Conservation (phyloP, 1,140 invertebrate species). For the Popillia japonica region DNA sequence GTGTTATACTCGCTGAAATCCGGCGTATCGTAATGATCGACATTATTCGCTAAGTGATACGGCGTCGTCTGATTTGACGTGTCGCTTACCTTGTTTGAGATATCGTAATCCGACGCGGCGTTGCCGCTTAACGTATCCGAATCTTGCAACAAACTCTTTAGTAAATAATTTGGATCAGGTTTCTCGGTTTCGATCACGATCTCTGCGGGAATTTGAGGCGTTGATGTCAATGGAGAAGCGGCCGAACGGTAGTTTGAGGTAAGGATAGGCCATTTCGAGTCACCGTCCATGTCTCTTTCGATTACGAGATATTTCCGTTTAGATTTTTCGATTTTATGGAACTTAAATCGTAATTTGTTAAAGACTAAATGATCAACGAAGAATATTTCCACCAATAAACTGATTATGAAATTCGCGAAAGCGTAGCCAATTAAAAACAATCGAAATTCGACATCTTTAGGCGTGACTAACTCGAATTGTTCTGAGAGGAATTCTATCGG, state of each 20-base stretch:
- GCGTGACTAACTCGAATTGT: conserved; percentile 73
- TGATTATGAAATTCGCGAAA: conserved; percentile 67
- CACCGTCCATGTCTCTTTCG: conserved; percentile 66
- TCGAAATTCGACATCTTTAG: conserved; percentile 70
- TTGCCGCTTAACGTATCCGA: neutral
- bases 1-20: conserved; percentile 32
- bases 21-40: conserved; percentile 22
- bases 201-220: conserved; percentile 60
- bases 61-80: conserved; percentile 18
- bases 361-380: conserved; percentile 70
- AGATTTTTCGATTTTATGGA: conserved; percentile 67
- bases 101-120: neutral
- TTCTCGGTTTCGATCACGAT: conserved; percentile 59
- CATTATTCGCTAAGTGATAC: neutral
- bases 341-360: conserved; percentile 64
- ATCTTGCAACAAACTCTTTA: conserved; percentile 21
- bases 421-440: conserved; percentile 69
- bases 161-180: conserved; percentile 1
- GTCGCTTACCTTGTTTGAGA: conserved; percentile 30
- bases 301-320: conserved; percentile 69
- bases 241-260: conserved; percentile 58
- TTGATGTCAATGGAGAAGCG: conserved; percentile 53
- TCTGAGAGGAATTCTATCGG: conserved; percentile 71
- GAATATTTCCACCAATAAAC: conserved; percentile 69
- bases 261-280: conserved; percentile 69